Conservation (phyloP, 2,113 vertebrate genomes). For the Mormyrus iriodes region DNA sequence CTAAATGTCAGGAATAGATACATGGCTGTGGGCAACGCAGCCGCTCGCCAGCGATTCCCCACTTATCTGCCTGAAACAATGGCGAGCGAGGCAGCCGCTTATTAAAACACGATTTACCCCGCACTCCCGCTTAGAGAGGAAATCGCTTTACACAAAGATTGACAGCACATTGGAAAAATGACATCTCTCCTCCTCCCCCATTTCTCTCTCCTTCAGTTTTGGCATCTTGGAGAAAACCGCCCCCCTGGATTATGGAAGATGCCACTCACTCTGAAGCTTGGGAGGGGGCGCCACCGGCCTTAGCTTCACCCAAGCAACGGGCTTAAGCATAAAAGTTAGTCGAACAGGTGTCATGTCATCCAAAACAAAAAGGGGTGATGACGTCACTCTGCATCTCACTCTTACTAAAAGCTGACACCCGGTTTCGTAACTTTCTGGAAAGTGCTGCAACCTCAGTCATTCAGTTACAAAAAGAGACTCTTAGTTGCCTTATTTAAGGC, state of each 20-base stretch:
- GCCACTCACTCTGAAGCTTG: slow-evolving; percentile 59
- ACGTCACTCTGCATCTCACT: slow-evolving; percentile 34
- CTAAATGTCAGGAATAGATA: slow-evolving; percentile 49
- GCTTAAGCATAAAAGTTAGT: background rate
- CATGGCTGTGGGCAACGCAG: slow-evolving; percentile 55
- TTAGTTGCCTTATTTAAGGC: background rate
- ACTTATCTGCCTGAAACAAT: slow-evolving; percentile 70
- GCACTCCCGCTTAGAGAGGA: slow-evolving; percentile 49
- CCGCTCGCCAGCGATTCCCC: slow-evolving; percentile 55
- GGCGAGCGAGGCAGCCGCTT: slow-evolving; percentile 65
- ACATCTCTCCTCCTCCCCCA: background rate
- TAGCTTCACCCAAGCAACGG: background rate
- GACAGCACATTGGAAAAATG: slow-evolving; percentile 58
- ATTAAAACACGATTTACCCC: slow-evolving; percentile 60
- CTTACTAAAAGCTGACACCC: background rate
- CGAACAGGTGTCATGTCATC: slow-evolving; percentile 35
- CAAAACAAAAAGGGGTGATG: slow-evolving; percentile 55
- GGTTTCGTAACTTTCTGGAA: background rate
- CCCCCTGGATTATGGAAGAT: slow-evolving; percentile 52
- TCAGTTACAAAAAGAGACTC: background rate
- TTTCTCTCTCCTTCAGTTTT: slow-evolving; percentile 55
- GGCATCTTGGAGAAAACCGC: slow-evolving; percentile 61
- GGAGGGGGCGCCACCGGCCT: slow-evolving; percentile 22
- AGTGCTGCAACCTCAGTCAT: background rate
- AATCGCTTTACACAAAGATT: slow-evolving; percentile 65